Percentiles rank a stretch among this genome's conserved stretches.
phyloP scores from a whole-genome alignment of 2,113 vertebrate genomes.

The Nannobrachium achirus region DNA sequence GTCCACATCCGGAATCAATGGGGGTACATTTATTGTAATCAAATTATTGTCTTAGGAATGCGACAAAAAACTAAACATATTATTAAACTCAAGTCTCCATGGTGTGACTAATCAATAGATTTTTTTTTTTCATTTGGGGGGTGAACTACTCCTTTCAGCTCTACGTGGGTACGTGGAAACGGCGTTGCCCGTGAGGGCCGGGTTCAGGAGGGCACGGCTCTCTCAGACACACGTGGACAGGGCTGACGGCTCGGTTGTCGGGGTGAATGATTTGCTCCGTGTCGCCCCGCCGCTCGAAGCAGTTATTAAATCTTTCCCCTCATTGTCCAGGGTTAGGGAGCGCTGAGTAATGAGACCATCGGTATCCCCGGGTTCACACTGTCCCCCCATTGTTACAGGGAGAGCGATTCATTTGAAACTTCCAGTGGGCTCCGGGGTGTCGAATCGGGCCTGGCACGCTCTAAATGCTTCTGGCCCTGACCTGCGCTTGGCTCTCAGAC shows the following conservation, averaged over 20 bases:
- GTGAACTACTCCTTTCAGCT: too few relatives aligned
- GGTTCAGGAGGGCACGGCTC: slow-evolving; percentile 16
- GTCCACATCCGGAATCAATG: too few relatives aligned
- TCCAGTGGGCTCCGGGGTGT: slow-evolving; percentile 19
- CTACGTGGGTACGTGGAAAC: background rate
- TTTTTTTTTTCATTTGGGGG: too few relatives aligned
- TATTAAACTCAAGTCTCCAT: too few relatives aligned
- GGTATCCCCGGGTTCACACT: slow-evolving; percentile 8
- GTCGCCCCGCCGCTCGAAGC: background rate
- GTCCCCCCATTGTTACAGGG: slow-evolving; percentile 2
- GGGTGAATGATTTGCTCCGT: slow-evolving; percentile 6
- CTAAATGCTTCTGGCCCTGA: slow-evolving; percentile 1
- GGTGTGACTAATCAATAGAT: too few relatives aligned
- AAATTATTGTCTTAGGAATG: too few relatives aligned
- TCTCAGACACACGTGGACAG: slow-evolving; percentile 25
- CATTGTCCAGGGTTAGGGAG: background rate
- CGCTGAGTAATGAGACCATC: slow-evolving; percentile 21
- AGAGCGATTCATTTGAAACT: slow-evolving; percentile 19
- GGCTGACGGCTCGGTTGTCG: slow-evolving; percentile 24
- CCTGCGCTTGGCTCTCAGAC: background rate
- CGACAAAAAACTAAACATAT: too few relatives aligned
- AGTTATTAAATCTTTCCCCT: slow-evolving; percentile 26
- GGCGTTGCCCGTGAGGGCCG: background rate
- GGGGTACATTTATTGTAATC: too few relatives aligned
- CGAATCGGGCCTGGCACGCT: slow-evolving; percentile 14